A percentile compares a stretch with the other conserved stretches of the same genome.
These are phyloP conservation scores for Eretmochelys imbricata DNA, from an alignment of 2,113 vertebrate genomes.

Conservation along the genomic window DNA sequence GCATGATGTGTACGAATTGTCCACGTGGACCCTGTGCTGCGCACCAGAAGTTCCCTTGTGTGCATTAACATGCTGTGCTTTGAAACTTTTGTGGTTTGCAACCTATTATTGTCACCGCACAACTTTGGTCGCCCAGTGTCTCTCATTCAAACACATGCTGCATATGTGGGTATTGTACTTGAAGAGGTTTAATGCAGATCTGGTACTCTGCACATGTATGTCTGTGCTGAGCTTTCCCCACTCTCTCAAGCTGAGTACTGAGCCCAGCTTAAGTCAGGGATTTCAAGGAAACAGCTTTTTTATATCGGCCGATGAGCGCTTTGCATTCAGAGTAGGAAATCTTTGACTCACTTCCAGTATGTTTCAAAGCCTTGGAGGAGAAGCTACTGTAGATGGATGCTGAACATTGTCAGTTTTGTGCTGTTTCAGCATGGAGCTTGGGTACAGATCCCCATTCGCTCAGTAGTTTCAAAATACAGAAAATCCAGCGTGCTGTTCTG, in stretches of 20 bases:
- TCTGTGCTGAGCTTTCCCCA: neutral
- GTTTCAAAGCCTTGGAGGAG: neutral
- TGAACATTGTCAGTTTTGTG: rapidly evolving
- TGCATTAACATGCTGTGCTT: neutral
- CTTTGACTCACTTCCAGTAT: rapidly evolving
- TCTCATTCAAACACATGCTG: neutral
- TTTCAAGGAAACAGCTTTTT: neutral
- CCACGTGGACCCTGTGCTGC: neutral
- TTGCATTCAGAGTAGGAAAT: neutral
- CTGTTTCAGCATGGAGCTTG: neutral
- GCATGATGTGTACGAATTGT: neutral
- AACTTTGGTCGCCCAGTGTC: neutral
- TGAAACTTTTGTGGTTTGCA: slow-evolving; percentile 8
- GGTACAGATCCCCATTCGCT: neutral
- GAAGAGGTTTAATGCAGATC: rapidly evolving
- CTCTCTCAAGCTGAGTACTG: neutral
- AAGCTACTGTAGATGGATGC: neutral
- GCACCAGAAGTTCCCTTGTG: neutral
- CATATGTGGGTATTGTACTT: neutral
- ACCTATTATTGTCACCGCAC: rapidly evolving
- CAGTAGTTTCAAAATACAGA: neutral
- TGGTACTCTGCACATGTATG: rapidly evolving
- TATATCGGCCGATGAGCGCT: rapidly evolving
- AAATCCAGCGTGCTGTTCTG: neutral
- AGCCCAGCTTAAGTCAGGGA: neutral